phyloP scores from a whole-genome alignment of 2,113 vertebrate species.

The Nipponia nippon region DNA sequence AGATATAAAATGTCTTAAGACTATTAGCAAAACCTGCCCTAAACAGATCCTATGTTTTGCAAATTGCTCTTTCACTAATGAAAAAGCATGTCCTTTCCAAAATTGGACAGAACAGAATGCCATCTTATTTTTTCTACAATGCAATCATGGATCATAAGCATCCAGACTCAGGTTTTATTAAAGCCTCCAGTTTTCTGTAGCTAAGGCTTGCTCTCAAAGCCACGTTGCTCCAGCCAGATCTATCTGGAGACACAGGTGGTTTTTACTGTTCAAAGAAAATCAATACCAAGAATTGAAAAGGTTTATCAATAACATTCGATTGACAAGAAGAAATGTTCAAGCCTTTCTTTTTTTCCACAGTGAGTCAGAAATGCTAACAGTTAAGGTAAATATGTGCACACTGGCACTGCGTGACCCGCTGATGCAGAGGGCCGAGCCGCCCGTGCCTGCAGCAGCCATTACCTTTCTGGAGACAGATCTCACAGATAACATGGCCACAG shows the following conservation, averaged over 20 bases:
- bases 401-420: too few species aligned
- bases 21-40: background rate
- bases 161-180: background rate
- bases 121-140: background rate
- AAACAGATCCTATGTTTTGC: background rate
- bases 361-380: accelerated
- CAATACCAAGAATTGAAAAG: background rate
- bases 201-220: background rate
- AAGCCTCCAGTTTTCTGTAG: background rate
- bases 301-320: background rate
- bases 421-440: background rate
- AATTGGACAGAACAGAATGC: background rate
- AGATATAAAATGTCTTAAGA: background rate
- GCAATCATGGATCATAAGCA: background rate
- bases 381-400: accelerated
- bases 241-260: background rate
- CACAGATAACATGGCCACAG: constrained; percentile 89
- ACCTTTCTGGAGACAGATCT: constrained; percentile 84
- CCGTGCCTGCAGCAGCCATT: background rate
- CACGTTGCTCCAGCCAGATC: background rate
- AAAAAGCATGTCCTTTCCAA: accelerated
- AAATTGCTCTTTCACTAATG: background rate
- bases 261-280: background rate
- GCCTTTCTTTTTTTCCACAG: background rate
- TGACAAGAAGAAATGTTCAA: background rate